Conservation (phyloP, 2,888 invertebrate species). For the Brenthis daphne region DNA sequence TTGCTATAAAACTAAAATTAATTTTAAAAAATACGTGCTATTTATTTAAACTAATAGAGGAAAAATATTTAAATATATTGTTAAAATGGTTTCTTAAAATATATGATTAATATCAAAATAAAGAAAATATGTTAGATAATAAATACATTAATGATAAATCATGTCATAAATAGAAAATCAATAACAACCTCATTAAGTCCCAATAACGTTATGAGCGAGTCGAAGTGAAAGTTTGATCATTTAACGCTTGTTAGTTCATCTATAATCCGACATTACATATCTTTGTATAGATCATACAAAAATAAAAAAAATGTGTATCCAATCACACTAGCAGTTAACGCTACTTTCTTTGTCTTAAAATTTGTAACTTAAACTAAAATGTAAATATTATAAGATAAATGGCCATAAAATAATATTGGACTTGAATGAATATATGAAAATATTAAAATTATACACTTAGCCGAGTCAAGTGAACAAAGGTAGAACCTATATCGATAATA, state of each 20-base stretch:
- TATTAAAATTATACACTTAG: slow-evolving; percentile 1
- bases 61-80: no score
- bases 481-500: slow-evolving; percentile 44
- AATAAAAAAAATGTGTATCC: slow-evolving; percentile 13
- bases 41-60: no score
- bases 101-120: no score
- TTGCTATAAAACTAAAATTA: no score
- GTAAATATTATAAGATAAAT: no score
- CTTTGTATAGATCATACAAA: slow-evolving; percentile 12
- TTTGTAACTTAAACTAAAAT: neutral
- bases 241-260: slow-evolving; percentile 27
- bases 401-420: no score
- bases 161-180: slow-evolving; percentile 4
- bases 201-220: slow-evolving; percentile 13
- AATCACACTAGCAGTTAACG: slow-evolving; percentile 16
- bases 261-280: slow-evolving; percentile 30
- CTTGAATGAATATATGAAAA: slow-evolving; percentile 10
- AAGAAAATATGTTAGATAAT: neutral
- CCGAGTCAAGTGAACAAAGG: slow-evolving; percentile 42
- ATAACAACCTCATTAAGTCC: slow-evolving; percentile 11
- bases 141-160: neutral
- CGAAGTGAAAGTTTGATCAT: slow-evolving; percentile 28
- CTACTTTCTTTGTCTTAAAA: neutral
- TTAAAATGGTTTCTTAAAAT: no score
- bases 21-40: no score